Conservation (phyloP, 2,888 invertebrate genomes). For the Dolichomitus sp. region DNA sequence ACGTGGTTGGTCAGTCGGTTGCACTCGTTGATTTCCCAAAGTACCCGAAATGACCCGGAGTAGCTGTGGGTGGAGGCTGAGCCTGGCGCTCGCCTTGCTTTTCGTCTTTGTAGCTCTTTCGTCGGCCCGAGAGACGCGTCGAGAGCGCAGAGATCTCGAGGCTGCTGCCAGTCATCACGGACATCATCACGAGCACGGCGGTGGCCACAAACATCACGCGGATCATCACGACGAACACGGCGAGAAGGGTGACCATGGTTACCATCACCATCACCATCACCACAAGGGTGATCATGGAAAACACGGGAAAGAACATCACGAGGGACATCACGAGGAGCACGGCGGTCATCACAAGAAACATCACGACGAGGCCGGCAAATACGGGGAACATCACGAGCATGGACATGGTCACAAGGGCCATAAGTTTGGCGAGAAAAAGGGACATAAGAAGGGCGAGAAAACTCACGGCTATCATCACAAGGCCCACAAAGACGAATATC, state of each 20-base stretch:
- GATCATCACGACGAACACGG: conserved; percentile 89
- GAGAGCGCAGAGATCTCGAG: conserved; percentile 83
- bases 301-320: conserved; percentile 93
- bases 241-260: conserved; percentile 89
- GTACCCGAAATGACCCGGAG: conserved; percentile 74
- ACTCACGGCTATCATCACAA: conserved; percentile 95
- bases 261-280: conserved; percentile 92
- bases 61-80: conserved; percentile 71
- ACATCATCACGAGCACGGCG: conserved; percentile 87
- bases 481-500: conserved; percentile 92
- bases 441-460: conserved; percentile 94
- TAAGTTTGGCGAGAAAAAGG: conserved; percentile 93
- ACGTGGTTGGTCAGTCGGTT: conserved; percentile 79
- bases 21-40: conserved; percentile 74
- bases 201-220: conserved; percentile 90
- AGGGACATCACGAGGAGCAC: conserved; percentile 92
- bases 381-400: conserved; percentile 90
- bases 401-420: conserved; percentile 94
- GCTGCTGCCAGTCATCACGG: conserved; percentile 70
- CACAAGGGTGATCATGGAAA: conserved; percentile 90
- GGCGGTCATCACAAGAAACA: conserved; percentile 89
- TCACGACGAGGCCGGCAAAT: conserved; percentile 89
- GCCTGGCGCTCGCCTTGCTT: conserved; percentile 75
- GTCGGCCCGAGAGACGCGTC: conserved; percentile 73
- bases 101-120: conserved; percentile 74